phyloP scores from a whole-genome alignment of 2,797 vertebrate species.

The Pangasius mekongensis region DNA sequence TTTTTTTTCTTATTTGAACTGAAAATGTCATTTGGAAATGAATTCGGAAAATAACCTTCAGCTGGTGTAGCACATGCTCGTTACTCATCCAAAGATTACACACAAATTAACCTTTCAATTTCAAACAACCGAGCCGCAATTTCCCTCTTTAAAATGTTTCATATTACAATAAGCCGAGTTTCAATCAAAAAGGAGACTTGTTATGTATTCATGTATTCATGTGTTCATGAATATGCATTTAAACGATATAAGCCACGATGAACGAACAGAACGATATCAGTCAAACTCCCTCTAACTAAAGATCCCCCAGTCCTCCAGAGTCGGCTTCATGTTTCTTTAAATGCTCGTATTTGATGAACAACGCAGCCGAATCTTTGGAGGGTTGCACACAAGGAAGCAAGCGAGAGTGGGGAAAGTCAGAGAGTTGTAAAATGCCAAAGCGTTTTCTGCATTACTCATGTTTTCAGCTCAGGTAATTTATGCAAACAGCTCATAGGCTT shows the following conservation, averaged over 20 bases:
- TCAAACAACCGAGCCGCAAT: background rate
- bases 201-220: constrained; percentile 7
- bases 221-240: constrained; percentile 58
- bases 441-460: constrained; percentile 46
- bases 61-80: background rate
- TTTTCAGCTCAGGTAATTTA: constrained; percentile 53
- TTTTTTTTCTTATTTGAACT: too few species aligned
- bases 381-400: background rate
- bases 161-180: background rate
- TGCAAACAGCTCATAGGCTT: constrained; percentile 57
- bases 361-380: constrained; percentile 27
- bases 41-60: background rate
- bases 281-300: constrained; percentile 46
- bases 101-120: background rate
- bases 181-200: background rate
- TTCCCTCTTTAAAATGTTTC: background rate
- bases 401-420: constrained; percentile 4
- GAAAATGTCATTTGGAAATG: background rate
- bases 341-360: constrained; percentile 51
- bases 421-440: constrained; percentile 37
- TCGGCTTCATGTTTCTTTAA: constrained; percentile 44
- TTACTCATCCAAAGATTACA: background rate
- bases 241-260: constrained; percentile 15
- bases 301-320: constrained; percentile 41
- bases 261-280: constrained; percentile 45